phyloP scores from a whole-genome alignment of 2,113 vertebrate species.

The Sapayoa aenigma region DNA sequence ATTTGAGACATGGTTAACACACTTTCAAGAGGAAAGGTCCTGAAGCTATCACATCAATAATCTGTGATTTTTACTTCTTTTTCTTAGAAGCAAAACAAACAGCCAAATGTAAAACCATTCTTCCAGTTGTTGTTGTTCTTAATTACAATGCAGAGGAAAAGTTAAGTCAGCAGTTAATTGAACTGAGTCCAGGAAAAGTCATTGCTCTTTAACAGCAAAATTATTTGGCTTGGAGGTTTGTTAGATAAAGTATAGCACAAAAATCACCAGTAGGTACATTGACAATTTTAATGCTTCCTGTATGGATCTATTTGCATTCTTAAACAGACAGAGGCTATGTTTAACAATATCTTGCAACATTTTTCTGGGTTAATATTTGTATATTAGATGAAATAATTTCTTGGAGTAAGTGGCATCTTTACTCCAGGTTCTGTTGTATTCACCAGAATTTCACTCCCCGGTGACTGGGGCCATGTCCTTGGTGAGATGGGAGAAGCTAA shows the following conservation, averaged over 20 bases:
- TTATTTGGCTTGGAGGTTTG: neutral
- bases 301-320: neutral
- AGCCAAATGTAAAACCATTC: slow-evolving; percentile 3
- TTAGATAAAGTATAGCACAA: slow-evolving; percentile 8
- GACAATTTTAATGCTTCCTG: neutral
- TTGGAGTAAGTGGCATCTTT: neutral
- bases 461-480: neutral
- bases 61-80: slow-evolving; percentile 12
- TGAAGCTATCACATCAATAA: slow-evolving; percentile 1
- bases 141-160: neutral
- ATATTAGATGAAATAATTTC: neutral
- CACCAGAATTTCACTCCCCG: neutral
- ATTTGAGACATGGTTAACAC: neutral
- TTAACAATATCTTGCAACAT: neutral
- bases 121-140: neutral
- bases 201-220: slow-evolving; percentile 1
- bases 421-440: neutral
- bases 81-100: neutral
- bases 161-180: slow-evolving; percentile 1
- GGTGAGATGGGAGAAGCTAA: neutral
- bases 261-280: neutral
- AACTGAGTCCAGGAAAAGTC: neutral
- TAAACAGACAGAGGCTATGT: neutral
- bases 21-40: slow-evolving; percentile 6
- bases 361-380: neutral